phyloP scores from a whole-genome alignment of 2,797 vertebrate species.

The Atherinosoma microstoma region DNA sequence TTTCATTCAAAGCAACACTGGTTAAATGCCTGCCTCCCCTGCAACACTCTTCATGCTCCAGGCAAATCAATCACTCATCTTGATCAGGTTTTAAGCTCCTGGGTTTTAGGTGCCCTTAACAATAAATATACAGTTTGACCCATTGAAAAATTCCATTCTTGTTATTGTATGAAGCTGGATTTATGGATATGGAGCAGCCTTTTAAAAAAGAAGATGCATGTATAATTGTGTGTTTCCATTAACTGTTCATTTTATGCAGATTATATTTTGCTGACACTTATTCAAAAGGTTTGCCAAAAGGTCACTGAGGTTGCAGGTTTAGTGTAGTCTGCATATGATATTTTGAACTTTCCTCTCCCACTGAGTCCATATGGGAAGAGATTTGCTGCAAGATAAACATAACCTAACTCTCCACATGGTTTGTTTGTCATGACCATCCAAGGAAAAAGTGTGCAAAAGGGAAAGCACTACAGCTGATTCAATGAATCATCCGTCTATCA shows the following conservation, averaged over 20 bases:
- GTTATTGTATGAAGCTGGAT: slow-evolving; percentile 30
- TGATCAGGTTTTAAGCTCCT: slow-evolving; percentile 54
- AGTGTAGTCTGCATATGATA: slow-evolving; percentile 35
- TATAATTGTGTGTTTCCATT: background rate
- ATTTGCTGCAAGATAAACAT: background rate
- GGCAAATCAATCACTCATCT: slow-evolving; percentile 67
- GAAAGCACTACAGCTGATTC: background rate
- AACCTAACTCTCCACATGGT: slow-evolving; percentile 1
- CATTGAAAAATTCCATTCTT: slow-evolving; percentile 17
- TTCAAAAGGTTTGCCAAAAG: slow-evolving; percentile 10
- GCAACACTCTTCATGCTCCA: slow-evolving; percentile 33
- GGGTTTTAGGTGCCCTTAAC: slow-evolving; percentile 40
- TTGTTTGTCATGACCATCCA: background rate
- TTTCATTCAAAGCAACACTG: slow-evolving; percentile 66
- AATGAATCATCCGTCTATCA: slow-evolving; percentile 2
- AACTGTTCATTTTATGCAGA: background rate
- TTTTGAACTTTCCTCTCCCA: slow-evolving; percentile 11
- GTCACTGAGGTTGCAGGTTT: background rate
- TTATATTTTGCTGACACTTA: background rate
- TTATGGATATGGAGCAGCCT: slow-evolving; percentile 6
- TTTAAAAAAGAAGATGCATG: background rate
- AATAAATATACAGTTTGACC: slow-evolving; percentile 50
- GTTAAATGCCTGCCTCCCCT: slow-evolving; percentile 29
- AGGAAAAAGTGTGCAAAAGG: slow-evolving; percentile 4
- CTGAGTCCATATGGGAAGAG: background rate